A percentile compares a stretch with the other conserved stretches of the same genome.
These are phyloP conservation scores for Agapetus fuscipes DNA, from an alignment of 2,888 invertebrate genomes.

Conservation along the genomic window DNA sequence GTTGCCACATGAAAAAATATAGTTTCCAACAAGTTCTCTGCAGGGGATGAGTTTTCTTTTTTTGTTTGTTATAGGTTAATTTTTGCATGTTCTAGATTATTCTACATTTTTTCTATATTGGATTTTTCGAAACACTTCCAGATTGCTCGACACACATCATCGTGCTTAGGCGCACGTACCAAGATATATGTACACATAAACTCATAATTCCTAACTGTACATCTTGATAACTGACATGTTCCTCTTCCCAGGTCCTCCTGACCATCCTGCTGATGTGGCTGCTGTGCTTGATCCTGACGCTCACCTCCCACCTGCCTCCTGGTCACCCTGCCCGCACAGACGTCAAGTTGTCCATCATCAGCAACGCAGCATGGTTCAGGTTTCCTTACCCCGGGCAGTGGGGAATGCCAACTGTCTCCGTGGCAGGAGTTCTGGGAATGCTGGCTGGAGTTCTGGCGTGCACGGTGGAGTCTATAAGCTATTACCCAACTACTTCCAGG, in stretches of 20 bases:
- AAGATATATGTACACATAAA: too few species aligned
- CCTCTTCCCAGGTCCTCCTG: constrained; percentile 51
- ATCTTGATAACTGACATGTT: too few species aligned
- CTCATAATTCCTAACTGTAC: too few species aligned
- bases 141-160: too few species aligned
- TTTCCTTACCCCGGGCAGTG: constrained; percentile 78
- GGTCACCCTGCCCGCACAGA: constrained; percentile 68
- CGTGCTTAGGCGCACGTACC: too few species aligned
- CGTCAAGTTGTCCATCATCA: constrained; percentile 55
- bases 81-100: too few species aligned
- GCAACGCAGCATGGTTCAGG: constrained; percentile 70
- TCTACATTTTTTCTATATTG: too few species aligned
- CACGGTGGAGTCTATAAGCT: constrained; percentile 76
- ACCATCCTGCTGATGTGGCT: constrained; percentile 71
- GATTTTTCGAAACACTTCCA: too few species aligned
- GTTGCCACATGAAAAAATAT: too few species aligned
- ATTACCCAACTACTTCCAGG: constrained; percentile 83
- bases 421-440: constrained; percentile 66
- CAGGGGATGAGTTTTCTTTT: too few species aligned
- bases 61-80: too few species aligned
- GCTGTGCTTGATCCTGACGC: constrained; percentile 60
- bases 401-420: constrained; percentile 62
- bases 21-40: too few species aligned
- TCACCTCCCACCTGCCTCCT: constrained; percentile 49
- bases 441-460: constrained; percentile 69